phyloP scores from a whole-genome alignment of 92 coral and sea anemone genomes.

The Parazoanthus darwini region DNA sequence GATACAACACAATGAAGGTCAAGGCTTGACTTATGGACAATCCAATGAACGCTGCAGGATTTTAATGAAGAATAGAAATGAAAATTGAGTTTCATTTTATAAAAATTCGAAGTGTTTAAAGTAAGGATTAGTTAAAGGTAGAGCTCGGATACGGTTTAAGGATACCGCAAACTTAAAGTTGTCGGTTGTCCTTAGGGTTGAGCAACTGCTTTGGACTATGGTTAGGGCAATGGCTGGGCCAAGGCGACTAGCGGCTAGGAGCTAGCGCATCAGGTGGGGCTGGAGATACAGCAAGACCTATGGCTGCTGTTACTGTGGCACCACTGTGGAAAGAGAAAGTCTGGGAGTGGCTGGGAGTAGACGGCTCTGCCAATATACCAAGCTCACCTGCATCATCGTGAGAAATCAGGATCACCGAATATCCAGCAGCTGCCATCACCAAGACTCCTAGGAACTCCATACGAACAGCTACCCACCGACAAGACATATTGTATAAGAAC shows the following conservation, averaged over 20 bases:
- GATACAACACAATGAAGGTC: constrained; percentile 21
- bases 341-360: too few species aligned
- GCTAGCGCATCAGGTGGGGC: too few species aligned
- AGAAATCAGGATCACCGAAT: constrained; percentile 26
- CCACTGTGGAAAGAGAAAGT: too few species aligned
- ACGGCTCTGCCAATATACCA: not conserved
- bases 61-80: not conserved
- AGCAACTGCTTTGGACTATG: not conserved
- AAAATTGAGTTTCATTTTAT: not conserved
- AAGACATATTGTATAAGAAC: constrained; percentile 30
- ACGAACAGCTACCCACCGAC: constrained; percentile 39
- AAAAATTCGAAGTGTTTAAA: not conserved
- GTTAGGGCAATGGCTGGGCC: not conserved
- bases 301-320: not conserved
- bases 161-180: too few species aligned
- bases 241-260: not conserved
- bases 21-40: constrained; percentile 41
- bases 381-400: constrained; percentile 32
- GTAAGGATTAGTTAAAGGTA: too few species aligned
- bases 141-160: too few species aligned
- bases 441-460: constrained; percentile 35
- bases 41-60: constrained; percentile 38
- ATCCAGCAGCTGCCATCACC: constrained; percentile 33
- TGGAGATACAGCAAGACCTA: not conserved
- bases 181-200: not conserved